Base-by-base conservation (phyloP, 2,113 vertebrate genomes). In the Lucifuga dentata region DNA sequence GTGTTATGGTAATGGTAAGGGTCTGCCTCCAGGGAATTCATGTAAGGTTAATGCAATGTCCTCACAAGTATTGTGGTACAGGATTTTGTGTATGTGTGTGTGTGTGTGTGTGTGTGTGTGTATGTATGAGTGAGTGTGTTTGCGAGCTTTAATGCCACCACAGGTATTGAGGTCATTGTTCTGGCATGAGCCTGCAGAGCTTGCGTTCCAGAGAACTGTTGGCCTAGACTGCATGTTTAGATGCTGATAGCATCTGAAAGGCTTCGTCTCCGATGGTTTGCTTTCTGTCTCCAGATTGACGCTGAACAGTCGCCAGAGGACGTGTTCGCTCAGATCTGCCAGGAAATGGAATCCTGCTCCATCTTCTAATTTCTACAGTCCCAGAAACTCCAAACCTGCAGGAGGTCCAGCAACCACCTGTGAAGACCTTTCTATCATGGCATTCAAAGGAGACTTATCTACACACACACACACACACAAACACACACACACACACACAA, bases 281-380 rank as follows among this genome's bases (percentile, higher is more conserved):
- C 75, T 20, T n/a, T 81, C 73, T 3, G 5, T 76, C 78, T 63
- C 57, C 60, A 99, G 98, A 88, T 98, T 49, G 95, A 98, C 51
- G 96, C 94, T 0, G 98, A 98, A 82, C 90, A 90, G 81, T 89
- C 93, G 1, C 94, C 94, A 2, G 95, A 96, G 0, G 93, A 96
- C 21, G 95, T 95, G 81, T 97, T 97, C 56, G 84, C 92, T 81
- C 94, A 94, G 88, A 87, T 96, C 85, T 96, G 96, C 87, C 78
- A 87, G 87, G 90, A 78, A 46, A 76, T 97, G 78, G 94, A 96
- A 77, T 90, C 92, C 58, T 49, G 91, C 58, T 93, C 87, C 89
- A 92, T 87, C 87, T 53, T 73, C 80, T 71, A 63, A 80, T 68
- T 78, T 13, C 41, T n/a, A 73, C 53, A 45, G n/a, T 15, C 35